phyloP scores from a whole-genome alignment of 2,888 invertebrate species.

The Nebria brevicollis region DNA sequence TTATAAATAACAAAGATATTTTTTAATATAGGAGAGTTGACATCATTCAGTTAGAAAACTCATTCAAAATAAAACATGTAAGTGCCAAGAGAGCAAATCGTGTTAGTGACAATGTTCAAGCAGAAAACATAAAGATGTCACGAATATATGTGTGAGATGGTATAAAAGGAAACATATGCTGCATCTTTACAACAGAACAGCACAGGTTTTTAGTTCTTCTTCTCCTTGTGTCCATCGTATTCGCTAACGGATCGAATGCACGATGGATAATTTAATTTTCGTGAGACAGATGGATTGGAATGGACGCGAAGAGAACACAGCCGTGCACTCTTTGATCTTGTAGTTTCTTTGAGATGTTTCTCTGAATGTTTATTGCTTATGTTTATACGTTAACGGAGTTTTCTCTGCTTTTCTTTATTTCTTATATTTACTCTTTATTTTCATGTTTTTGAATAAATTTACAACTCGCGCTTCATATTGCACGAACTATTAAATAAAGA shows the following conservation, averaged over 20 bases:
- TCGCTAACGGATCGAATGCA: conserved; percentile 17
- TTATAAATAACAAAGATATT: too few species aligned
- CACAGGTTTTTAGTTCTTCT: not conserved
- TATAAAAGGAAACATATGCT: not conserved
- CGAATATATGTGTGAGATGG: not conserved
- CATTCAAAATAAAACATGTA: not conserved
- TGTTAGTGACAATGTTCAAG: not conserved
- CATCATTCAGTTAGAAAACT: not conserved
- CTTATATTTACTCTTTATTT: not conserved
- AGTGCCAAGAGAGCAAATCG: not conserved
- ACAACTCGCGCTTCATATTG: not conserved
- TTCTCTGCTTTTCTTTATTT: conserved; percentile 23
- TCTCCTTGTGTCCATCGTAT: not conserved
- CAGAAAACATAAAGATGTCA: not conserved
- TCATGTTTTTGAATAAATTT: not conserved
- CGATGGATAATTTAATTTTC: conserved; percentile 39
- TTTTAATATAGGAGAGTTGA: not conserved
- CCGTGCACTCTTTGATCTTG: conserved; percentile 40
- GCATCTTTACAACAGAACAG: not conserved
- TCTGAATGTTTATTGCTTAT: conserved; percentile 42
- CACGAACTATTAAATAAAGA: not conserved
- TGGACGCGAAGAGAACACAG: not conserved
- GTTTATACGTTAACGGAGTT: conserved; percentile 34
- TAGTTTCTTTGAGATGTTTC: conserved; percentile 33
- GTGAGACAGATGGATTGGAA: conserved; percentile 43